A percentile compares a stretch with the other conserved stretches of the same genome.
These are phyloP conservation scores for Tetragonisca angustula DNA, from an alignment of 2,888 invertebrate species.

Conservation along the genomic window DNA sequence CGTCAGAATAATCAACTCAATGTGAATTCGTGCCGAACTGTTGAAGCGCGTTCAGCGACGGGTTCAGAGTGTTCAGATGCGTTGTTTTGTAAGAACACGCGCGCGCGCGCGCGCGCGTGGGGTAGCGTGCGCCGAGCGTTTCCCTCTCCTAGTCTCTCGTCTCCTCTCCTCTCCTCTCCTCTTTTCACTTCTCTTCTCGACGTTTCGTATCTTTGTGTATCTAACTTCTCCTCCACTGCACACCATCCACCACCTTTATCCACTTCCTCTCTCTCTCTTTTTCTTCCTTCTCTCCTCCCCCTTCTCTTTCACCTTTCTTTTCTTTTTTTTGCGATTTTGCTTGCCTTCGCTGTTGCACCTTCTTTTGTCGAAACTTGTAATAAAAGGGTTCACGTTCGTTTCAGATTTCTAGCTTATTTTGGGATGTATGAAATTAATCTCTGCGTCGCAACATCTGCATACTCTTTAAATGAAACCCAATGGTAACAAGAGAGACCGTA, in stretches of 20 bases:
- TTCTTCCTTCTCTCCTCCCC: neutral
- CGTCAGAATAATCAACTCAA: conserved; percentile 72
- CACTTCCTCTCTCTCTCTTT: conserved; percentile 30
- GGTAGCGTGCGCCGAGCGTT: conserved; percentile 71
- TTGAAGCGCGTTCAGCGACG: conserved; percentile 76
- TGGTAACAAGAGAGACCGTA: conserved; percentile 66
- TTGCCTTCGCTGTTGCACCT: conserved; percentile 23
- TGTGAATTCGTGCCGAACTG: conserved; percentile 75
- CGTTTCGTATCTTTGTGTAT: conserved; percentile 25
- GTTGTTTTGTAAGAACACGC: conserved; percentile 76
- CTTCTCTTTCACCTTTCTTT: neutral
- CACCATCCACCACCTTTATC: conserved; percentile 48
- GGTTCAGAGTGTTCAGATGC: conserved; percentile 77
- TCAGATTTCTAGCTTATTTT: conserved; percentile 32
- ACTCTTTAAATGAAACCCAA: conserved; percentile 61
- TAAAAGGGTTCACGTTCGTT: conserved; percentile 50
- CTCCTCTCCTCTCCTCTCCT: conserved; percentile 25
- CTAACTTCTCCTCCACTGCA: conserved; percentile 43
- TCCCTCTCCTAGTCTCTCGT: conserved; percentile 35
- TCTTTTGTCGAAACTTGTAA: conserved; percentile 29
- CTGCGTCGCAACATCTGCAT: conserved; percentile 12
- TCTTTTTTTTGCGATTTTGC: neutral
- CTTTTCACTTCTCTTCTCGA: conserved; percentile 18
- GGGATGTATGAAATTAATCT: conserved; percentile 15
- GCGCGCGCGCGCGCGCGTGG: conserved; percentile 63